Percentiles rank a stretch among this genome's conserved stretches.
phyloP scores from a whole-genome alignment of 1,140 invertebrate genomes.

The Zophobas morio region DNA sequence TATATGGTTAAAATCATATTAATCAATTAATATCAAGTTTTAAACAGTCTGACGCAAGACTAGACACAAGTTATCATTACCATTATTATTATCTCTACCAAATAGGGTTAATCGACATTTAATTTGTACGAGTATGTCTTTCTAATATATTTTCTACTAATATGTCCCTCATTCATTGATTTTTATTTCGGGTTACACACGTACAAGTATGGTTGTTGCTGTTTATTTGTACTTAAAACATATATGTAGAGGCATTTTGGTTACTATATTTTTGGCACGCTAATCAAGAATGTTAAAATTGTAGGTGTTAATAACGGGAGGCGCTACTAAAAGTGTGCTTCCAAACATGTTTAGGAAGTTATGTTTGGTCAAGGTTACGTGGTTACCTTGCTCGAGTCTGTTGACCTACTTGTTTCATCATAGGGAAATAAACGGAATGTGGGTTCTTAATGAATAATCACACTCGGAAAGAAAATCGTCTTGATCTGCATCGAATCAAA shows the following conservation, averaged over 20 bases:
- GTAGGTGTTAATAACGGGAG: conserved; percentile 39
- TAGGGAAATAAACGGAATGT: conserved; percentile 30
- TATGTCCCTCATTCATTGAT: too few species aligned
- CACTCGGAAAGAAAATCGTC: too few species aligned
- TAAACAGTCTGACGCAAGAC: too few species aligned
- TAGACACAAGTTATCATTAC: too few species aligned
- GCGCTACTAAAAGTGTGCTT: conserved; percentile 35
- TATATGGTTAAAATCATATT: too few species aligned
- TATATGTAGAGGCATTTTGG: neutral
- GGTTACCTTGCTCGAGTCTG: conserved; percentile 42
- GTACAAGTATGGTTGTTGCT: too few species aligned
- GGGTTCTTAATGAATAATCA: neutral
- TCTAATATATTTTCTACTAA: too few species aligned
- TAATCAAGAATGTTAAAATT: conserved; percentile 20
- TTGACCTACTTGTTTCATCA: conserved; percentile 43
- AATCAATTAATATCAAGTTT: too few species aligned
- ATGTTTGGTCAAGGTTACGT: conserved; percentile 45
- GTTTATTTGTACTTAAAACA: conserved; percentile 4
- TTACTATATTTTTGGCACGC: conserved; percentile 19
- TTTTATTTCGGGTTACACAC: too few species aligned
- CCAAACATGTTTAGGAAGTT: conserved; percentile 45
- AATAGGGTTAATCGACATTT: too few species aligned
- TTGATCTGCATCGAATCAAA: neutral
- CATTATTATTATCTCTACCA: too few species aligned
- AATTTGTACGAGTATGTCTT: too few species aligned